A percentile compares a stretch with the other conserved stretches of the same genome.
These are phyloP conservation scores for Loriculus beryllinus DNA, from an alignment of 2,797 vertebrate species.

Conservation along the genomic window DNA sequence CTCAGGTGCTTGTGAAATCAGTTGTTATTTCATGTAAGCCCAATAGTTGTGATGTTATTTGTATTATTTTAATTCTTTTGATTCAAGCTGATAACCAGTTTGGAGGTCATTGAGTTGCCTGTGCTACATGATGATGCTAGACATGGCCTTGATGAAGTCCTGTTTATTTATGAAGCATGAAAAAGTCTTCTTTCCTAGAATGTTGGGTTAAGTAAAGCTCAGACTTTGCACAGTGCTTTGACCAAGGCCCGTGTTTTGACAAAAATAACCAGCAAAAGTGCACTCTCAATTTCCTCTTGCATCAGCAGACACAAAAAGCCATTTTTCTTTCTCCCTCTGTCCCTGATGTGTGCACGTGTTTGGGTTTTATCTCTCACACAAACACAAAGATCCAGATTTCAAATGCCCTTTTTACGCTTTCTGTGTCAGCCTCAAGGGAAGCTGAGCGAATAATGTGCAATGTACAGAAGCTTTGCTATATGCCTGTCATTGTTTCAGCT, in stretches of 20 bases:
- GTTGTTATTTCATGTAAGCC: background rate
- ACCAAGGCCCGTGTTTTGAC: background rate
- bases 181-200: background rate
- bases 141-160: background rate
- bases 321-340: background rate
- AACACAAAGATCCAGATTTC: conserved; percentile 11
- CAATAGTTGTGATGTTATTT: background rate
- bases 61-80: background rate
- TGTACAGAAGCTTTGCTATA: background rate
- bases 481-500: background rate
- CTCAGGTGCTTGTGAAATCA: conserved; percentile 26
- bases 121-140: background rate
- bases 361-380: background rate
- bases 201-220: background rate
- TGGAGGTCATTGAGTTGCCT: background rate
- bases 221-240: background rate
- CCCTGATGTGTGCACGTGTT: background rate
- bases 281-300: background rate
- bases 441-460: background rate
- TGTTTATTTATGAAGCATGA: background rate
- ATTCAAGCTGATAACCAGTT: background rate
- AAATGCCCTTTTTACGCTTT: background rate
- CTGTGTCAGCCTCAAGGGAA: background rate
- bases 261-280: background rate
- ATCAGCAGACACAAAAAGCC: conserved; percentile 1